Percentiles rank a stretch among this genome's conserved stretches.
phyloP scores from a whole-genome alignment of 1,140 invertebrate species.

The Drosophila dunni region DNA sequence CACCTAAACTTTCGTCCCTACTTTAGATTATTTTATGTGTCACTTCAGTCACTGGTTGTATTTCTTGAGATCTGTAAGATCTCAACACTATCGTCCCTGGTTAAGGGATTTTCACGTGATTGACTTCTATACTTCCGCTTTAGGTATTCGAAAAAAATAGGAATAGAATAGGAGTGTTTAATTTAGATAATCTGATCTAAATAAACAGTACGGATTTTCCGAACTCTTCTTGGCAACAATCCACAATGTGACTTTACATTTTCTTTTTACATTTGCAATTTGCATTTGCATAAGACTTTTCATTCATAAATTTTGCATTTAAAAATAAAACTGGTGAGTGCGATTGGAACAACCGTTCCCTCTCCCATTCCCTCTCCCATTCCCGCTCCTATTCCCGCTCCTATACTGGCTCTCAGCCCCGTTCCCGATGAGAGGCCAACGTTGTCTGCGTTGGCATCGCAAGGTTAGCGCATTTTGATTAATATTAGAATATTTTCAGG shows the following conservation, averaged over 20 bases:
- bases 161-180: background rate
- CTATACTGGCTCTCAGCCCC: background rate
- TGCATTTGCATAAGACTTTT: constrained; percentile 10
- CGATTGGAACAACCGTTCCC: background rate
- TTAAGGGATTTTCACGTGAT: too few species aligned
- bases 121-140: background rate
- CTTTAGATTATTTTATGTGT: too few species aligned
- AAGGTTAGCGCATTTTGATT: constrained; percentile 66
- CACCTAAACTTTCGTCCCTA: too few species aligned
- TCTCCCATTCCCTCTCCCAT: constrained; percentile 3
- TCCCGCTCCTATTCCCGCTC: background rate
- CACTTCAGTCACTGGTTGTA: too few species aligned
- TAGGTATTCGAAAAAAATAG: background rate
- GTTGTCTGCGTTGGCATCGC: constrained; percentile 35
- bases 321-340: constrained; percentile 55
- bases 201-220: background rate
- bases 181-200: constrained; percentile 18
- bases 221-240: background rate
- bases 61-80: too few species aligned
- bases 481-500: constrained; percentile 59
- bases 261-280: constrained; percentile 44
- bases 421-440: constrained; percentile 30
- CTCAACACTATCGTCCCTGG: too few species aligned
- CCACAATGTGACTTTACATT: background rate
- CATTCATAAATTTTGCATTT: constrained; percentile 65